Percentiles rank a stretch among this genome's conserved stretches.
Conservation (phyloP, 1,140 invertebrate genomes). For the Scaptomyza graminum region DNA sequence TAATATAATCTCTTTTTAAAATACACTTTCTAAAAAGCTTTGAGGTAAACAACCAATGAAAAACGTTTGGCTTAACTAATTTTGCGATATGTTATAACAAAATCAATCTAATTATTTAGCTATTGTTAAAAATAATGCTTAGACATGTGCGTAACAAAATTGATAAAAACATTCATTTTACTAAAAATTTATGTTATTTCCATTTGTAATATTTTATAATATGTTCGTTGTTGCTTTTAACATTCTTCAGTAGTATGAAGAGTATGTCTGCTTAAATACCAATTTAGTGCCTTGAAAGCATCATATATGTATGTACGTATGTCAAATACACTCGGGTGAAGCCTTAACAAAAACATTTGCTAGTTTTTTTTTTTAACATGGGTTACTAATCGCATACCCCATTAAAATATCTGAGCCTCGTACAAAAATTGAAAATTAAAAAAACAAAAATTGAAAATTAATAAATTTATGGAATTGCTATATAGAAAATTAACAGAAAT, state of each 20-base stretch:
- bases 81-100: slow-evolving; percentile 43
- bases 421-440: too few relatives aligned
- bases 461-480: too few relatives aligned
- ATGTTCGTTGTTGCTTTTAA: slow-evolving; percentile 40
- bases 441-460: too few relatives aligned
- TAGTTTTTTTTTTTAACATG: too few relatives aligned
- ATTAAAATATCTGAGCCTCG: too few relatives aligned
- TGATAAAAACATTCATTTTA: slow-evolving; percentile 43
- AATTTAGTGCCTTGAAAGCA: not conserved
- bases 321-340: too few relatives aligned
- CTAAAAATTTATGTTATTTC: slow-evolving; percentile 36
- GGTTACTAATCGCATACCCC: too few relatives aligned
- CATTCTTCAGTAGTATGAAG: slow-evolving; percentile 2
- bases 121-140: slow-evolving; percentile 73
- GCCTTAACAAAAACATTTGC: too few relatives aligned
- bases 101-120: slow-evolving; percentile 62
- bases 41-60: slow-evolving; percentile 59
- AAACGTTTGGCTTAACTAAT: slow-evolving; percentile 45
- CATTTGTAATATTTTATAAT: slow-evolving; percentile 19
- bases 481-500: too few relatives aligned
- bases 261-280: too few relatives aligned
- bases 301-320: too few relatives aligned
- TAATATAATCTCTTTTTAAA: slow-evolving; percentile 38
- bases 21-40: slow-evolving; percentile 21
- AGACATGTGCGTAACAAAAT: slow-evolving; percentile 72